These are phyloP conservation scores for Agapornis roseicollis DNA, from an alignment of 2,113 vertebrate genomes.

Conservation along the genomic window DNA sequence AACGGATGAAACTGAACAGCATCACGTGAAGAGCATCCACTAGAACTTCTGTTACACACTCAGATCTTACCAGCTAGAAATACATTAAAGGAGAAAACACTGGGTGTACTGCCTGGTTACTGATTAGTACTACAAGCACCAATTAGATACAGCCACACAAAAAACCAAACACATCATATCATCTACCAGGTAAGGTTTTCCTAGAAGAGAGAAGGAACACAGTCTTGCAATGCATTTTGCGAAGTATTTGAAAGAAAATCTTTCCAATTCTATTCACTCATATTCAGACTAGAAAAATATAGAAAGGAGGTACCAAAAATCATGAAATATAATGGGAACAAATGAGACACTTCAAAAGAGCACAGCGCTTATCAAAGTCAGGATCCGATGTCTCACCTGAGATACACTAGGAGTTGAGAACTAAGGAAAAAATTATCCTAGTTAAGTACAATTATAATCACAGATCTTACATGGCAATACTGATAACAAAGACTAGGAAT, in stretches of 20 bases:
- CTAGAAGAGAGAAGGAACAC: not conserved
- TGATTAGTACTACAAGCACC: not conserved
- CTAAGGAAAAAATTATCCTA: not conserved
- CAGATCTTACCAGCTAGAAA: not conserved
- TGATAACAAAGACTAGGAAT: not conserved
- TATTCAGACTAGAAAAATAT: not conserved
- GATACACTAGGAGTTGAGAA: not conserved
- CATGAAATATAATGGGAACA: not conserved
- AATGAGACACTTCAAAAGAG: not conserved
- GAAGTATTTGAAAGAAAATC: not conserved
- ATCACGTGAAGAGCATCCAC: not conserved
- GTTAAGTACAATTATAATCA: not conserved
- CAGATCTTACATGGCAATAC: not conserved
- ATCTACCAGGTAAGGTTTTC: not conserved
- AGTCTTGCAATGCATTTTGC: not conserved
- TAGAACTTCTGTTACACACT: not conserved
- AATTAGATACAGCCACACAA: not conserved
- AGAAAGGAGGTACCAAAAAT: not conserved
- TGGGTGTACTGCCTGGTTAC: not conserved
- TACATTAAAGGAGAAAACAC: not conserved
- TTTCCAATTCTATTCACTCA: not conserved
- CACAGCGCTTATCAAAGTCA: not conserved
- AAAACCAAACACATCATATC: not conserved
- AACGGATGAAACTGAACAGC: not conserved
- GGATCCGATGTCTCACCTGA: not conserved